Evolutionary conservation across 2,888 invertebrate species (phyloP).

Genomic region (Amorpha juglandis): DNA sequence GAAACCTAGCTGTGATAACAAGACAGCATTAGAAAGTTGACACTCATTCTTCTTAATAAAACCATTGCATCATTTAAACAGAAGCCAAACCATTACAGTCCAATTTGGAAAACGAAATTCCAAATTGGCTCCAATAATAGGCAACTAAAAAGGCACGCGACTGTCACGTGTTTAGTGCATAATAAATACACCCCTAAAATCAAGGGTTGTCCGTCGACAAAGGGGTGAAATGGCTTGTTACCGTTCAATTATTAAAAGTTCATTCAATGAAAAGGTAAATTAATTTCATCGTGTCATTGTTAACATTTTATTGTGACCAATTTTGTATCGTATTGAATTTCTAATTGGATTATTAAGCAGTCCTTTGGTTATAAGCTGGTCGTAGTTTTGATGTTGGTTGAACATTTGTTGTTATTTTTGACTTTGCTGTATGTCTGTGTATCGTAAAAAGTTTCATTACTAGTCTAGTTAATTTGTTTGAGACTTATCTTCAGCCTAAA

Average conservation of each 20-base stretch:
- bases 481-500: too few species aligned
- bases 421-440: too few species aligned
- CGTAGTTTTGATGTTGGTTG: too few species aligned
- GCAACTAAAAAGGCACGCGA: conserved; percentile 47
- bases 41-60: background rate
- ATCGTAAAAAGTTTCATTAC: too few species aligned
- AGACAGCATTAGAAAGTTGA: too few species aligned
- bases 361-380: background rate
- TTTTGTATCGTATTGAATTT: background rate
- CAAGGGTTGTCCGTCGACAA: conserved; percentile 30
- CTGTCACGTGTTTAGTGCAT: conserved; percentile 39
- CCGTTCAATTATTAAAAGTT: conserved; percentile 22
- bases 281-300: conserved; percentile 21
- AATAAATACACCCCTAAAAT: conserved; percentile 36
- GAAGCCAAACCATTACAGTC: conserved; percentile 14
- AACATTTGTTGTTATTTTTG: too few species aligned
- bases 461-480: too few species aligned
- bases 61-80: background rate
- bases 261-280: conserved; percentile 21
- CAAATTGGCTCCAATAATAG: conserved; percentile 37
- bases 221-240: conserved; percentile 28
- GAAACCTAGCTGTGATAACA: too few species aligned
- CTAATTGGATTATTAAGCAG: conserved; percentile 1
- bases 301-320: background rate
- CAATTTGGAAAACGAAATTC: conserved; percentile 25